phyloP scores from a whole-genome alignment of 1,140 invertebrate genomes.

The Neodiprion fabricii region DNA sequence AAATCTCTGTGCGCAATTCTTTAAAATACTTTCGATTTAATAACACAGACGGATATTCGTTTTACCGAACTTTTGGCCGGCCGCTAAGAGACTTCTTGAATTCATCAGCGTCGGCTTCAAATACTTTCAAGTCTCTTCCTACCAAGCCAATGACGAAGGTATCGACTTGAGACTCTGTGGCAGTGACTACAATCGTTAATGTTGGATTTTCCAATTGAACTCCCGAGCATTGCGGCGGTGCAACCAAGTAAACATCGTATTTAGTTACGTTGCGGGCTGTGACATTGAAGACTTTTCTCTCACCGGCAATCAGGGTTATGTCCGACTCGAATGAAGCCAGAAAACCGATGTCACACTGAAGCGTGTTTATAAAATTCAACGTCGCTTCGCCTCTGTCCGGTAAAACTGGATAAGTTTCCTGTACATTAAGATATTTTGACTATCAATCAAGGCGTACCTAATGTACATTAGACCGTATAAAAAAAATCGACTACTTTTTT shows the following conservation, averaged over 20 bases:
- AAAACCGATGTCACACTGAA: slow-evolving; percentile 22
- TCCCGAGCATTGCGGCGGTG: slow-evolving; percentile 25
- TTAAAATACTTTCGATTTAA: too few relatives aligned
- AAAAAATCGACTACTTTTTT: neutral
- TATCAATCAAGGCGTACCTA: too few relatives aligned
- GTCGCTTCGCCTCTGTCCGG: slow-evolving; percentile 19
- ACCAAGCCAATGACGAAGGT: slow-evolving; percentile 24
- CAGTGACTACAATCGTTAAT: slow-evolving; percentile 11
- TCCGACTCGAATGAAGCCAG: slow-evolving; percentile 20
- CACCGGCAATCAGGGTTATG: slow-evolving; percentile 15
- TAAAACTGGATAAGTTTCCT: slow-evolving; percentile 30
- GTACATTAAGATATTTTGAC: neutral
- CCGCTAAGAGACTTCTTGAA: slow-evolving; percentile 27
- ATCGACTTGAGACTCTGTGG: slow-evolving; percentile 25
- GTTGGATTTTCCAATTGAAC: slow-evolving; percentile 23
- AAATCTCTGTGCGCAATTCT: too few relatives aligned
- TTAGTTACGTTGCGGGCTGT: slow-evolving; percentile 19
- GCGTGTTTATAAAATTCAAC: slow-evolving; percentile 23
- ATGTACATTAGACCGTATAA: neutral
- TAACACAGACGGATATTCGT: too few relatives aligned
- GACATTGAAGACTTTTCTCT: slow-evolving; percentile 24
- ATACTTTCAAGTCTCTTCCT: slow-evolving; percentile 22
- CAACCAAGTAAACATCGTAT: slow-evolving; percentile 27
- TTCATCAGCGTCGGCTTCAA: slow-evolving; percentile 19
- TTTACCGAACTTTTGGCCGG: slow-evolving; percentile 28